phyloP scores from a whole-genome alignment of 2,113 vertebrate species.

The Cinclus mexicanus region DNA sequence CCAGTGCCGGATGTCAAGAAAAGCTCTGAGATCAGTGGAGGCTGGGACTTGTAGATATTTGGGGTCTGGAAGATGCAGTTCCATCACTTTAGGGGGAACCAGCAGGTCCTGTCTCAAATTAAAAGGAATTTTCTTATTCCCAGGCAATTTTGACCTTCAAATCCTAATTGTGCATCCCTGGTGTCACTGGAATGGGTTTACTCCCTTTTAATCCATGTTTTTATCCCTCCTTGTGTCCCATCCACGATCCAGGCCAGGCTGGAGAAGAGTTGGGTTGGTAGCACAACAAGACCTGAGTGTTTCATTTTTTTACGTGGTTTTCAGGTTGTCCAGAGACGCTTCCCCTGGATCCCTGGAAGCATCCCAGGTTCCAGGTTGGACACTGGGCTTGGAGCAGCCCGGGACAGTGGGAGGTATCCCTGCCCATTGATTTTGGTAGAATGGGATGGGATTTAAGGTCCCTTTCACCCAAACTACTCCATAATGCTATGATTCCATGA shows the following conservation, averaged over 20 bases:
- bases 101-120: not conserved
- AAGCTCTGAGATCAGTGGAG: not conserved
- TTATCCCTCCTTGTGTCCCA: not conserved
- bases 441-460: not conserved
- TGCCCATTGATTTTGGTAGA: no score
- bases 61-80: not conserved
- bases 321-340: not conserved
- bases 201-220: not conserved
- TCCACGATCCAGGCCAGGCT: not conserved
- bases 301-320: accelerated
- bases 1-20: not conserved
- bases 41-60: not conserved
- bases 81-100: not conserved
- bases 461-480: not conserved
- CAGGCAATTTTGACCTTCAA: not conserved
- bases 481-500: not conserved
- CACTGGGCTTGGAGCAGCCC: not conserved
- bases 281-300: not conserved
- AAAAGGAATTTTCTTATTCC: not conserved
- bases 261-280: not conserved
- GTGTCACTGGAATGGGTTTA: not conserved
- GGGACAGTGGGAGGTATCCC: not conserved
- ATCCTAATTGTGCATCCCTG: not conserved
- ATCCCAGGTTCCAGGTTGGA: accelerated
- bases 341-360: not conserved